A percentile compares a stretch with the other conserved stretches of the same genome.
phyloP scores from a whole-genome alignment of 2,113 vertebrate genomes.

The Urocynchramus pylzowi region DNA sequence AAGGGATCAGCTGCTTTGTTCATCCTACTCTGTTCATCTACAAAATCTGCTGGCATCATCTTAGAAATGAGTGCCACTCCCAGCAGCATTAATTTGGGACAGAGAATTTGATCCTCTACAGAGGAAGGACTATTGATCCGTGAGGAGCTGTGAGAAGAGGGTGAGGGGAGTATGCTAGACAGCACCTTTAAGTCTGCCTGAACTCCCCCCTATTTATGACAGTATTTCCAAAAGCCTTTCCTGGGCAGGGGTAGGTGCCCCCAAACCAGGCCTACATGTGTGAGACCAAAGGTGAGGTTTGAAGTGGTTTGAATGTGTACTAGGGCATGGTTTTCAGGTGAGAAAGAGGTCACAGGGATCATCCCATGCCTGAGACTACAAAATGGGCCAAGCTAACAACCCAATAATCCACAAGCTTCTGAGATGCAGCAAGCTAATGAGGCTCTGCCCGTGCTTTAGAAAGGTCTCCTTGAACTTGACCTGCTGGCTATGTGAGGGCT shows the following conservation, averaged over 20 bases:
- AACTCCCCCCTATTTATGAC: background rate
- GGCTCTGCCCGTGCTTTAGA: background rate
- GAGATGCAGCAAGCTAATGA: background rate
- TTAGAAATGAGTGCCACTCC: background rate
- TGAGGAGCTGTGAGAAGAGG: background rate
- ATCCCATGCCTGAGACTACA: background rate
- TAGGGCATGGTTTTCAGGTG: background rate
- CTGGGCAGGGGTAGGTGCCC: background rate
- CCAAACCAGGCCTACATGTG: background rate
- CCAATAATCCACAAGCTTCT: background rate
- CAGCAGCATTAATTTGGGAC: background rate
- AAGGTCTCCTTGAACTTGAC: conserved; percentile 6
- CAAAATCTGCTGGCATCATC: background rate
- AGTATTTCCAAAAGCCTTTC: background rate
- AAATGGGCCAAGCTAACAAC: background rate
- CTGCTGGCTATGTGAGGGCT: background rate
- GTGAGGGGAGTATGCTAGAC: background rate
- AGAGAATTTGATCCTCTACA: background rate
- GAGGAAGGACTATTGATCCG: background rate
- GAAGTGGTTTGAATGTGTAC: background rate
- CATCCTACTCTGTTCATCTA: background rate
- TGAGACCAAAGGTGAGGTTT: background rate
- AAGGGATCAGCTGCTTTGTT: background rate
- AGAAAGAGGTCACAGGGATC: background rate
- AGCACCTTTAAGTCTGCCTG: background rate